These are phyloP conservation scores for Cotesia congregata DNA, from an alignment of 2,888 invertebrate genomes.

Conservation along the genomic window DNA sequence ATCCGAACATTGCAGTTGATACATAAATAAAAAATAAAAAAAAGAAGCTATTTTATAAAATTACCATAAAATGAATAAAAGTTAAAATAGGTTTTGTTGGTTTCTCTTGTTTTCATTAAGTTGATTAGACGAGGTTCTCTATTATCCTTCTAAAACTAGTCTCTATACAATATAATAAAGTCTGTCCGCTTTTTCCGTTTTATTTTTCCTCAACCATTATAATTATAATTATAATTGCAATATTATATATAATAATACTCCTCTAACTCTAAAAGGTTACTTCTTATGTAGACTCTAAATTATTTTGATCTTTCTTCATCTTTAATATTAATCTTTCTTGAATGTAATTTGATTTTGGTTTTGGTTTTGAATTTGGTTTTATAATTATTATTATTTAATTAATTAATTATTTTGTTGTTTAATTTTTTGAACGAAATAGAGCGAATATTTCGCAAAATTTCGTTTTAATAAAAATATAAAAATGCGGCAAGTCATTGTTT, in stretches of 20 bases:
- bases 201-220: slow-evolving; percentile 38
- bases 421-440: slow-evolving; percentile 58
- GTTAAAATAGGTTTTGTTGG: slow-evolving; percentile 50
- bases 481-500: slow-evolving; percentile 31
- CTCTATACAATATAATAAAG: neutral
- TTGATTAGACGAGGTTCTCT: slow-evolving; percentile 41
- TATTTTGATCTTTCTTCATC: too few species aligned
- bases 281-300: too few species aligned
- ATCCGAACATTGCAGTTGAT: neutral
- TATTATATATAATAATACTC: too few species aligned
- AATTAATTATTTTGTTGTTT: slow-evolving; percentile 45
- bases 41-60: neutral
- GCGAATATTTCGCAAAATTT: slow-evolving; percentile 50
- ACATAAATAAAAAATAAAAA: neutral
- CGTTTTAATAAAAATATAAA: slow-evolving; percentile 29
- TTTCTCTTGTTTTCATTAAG: slow-evolving; percentile 53
- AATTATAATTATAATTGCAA: slow-evolving; percentile 39
- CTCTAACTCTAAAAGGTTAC: too few species aligned
- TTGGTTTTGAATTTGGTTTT: neutral
- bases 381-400: neutral
- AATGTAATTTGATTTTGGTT: too few species aligned
- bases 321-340: too few species aligned
- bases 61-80: slow-evolving; percentile 53
- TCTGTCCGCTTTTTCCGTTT: slow-evolving; percentile 19
- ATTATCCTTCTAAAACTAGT: slow-evolving; percentile 28